These are phyloP conservation scores for Sula dactylatra DNA, from an alignment of 2,113 vertebrate species.

Conservation along the genomic window DNA sequence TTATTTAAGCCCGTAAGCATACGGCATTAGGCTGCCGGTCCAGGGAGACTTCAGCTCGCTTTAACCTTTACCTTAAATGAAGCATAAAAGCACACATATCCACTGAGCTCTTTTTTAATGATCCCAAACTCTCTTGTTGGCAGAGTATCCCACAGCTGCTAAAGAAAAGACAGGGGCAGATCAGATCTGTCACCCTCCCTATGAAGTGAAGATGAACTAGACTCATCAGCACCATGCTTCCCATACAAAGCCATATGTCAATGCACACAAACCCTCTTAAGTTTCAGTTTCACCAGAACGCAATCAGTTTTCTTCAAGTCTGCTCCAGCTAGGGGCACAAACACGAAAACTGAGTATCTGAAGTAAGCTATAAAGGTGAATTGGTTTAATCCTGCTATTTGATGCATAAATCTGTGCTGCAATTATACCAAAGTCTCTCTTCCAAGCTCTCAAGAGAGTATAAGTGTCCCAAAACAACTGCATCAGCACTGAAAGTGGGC, in stretches of 20 bases:
- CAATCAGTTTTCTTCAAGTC: not conserved
- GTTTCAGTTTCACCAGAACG: not conserved
- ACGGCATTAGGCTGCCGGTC: not conserved
- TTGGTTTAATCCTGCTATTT: not conserved
- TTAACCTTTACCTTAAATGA: not conserved
- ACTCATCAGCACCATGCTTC: not conserved
- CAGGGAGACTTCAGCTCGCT: not conserved
- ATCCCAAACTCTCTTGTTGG: not conserved
- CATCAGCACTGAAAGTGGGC: not conserved
- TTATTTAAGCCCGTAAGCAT: not conserved
- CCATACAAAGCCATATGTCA: not conserved
- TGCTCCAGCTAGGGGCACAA: not conserved
- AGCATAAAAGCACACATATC: not conserved
- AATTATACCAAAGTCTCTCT: not conserved
- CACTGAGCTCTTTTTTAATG: not conserved
- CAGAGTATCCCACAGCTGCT: not conserved
- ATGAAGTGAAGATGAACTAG: not conserved
- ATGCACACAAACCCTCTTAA: not conserved
- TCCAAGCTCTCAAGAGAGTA: not conserved
- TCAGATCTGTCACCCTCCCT: not conserved
- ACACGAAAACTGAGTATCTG: not conserved
- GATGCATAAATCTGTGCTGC: not conserved
- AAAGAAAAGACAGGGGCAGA: not conserved
- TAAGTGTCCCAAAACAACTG: not conserved
- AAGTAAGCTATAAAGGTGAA: not conserved